Percentiles rank a stretch among this genome's conserved stretches.
Conservation (phyloP, 1,140 invertebrate species). For the Rhizoglyphus robini region DNA sequence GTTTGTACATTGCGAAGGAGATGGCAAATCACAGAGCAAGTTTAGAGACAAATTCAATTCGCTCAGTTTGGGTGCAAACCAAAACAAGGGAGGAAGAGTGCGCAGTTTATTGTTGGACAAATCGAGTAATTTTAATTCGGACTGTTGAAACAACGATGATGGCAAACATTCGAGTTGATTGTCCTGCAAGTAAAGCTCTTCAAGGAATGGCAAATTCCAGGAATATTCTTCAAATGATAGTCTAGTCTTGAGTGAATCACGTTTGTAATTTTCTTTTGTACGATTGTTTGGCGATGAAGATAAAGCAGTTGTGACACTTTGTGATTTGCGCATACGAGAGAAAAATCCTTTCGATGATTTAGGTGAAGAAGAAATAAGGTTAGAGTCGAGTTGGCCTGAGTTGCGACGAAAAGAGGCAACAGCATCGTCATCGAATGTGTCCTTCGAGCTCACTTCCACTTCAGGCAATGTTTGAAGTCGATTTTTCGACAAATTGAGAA, state of each 20-base stretch:
- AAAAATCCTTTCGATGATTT: neutral
- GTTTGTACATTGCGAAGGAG: conserved; percentile 1
- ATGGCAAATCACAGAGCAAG: conserved; percentile 63
- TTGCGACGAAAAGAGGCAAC: neutral
- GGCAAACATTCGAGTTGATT: conserved; percentile 69
- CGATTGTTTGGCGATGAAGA: neutral
- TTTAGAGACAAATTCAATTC: conserved; percentile 86
- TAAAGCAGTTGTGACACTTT: conserved; percentile 4
- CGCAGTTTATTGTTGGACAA: conserved; percentile 88
- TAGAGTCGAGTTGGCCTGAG: neutral
- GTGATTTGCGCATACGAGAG: conserved; percentile 18
- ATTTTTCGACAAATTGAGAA: conserved; percentile 73
- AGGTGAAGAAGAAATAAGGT: neutral
- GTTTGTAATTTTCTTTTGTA: neutral
- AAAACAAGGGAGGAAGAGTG: conserved; percentile 65
- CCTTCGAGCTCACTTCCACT: neutral
- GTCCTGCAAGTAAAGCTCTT: conserved; percentile 73
- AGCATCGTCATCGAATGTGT: neutral
- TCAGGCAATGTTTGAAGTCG: conserved; percentile 57
- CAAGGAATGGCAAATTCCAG: conserved; percentile 49
- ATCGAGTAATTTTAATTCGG: conserved; percentile 64
- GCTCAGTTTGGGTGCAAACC: conserved; percentile 71
- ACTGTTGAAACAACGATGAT: conserved; percentile 57
- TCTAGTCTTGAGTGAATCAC: neutral
- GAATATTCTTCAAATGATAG: neutral